Base-by-base conservation (phyloP, 2,113 vertebrate genomes). In the Centropristis striata region DNA sequence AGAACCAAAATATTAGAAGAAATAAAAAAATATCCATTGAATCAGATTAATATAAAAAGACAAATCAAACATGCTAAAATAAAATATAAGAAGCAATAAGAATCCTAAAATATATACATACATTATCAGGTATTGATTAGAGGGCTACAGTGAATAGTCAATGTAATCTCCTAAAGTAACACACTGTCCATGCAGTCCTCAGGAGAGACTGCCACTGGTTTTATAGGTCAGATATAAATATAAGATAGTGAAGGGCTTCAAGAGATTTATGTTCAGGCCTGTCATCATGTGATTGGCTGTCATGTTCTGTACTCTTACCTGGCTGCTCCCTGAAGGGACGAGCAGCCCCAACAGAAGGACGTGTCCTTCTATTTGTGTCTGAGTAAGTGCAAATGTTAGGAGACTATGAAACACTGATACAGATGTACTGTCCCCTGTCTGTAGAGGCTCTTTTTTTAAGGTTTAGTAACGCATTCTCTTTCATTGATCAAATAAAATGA, bases 291-390 rank as follows among this genome's bases (percentile, higher is more conserved):
- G 82, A 87, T 81, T 60, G 74, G 77, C 70, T 80, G 78, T 83
- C 86, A 76, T 88, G 80, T 73, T 83, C 37, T 64, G 15, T 86
- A 66, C 61, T 18, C n/a, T 41, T 69, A 85, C 85, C 85, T 76
- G 72, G 59, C 53, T 47, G 80, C 76, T 75, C 64, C 80, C 77
- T 36, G 42, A 69, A 71, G 81, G 64, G 53, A 80, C 21, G 14
- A 60, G 23, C 5, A 15, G 54, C 41, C 64, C 70, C 59, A 13
- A 42, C 42, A 63, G 76, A 79, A 81, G 83, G 79, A 83, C 67
- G 61, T 8, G 65, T 71, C 53, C 53, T 74, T 67, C 81, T 51
- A 64, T 83, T 79, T 73, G 71, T 80, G 57, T 80, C 65, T 75
- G 75, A 21, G 44, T 36, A 49, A 46, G 47, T 71, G 58, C 39